phyloP scores from a whole-genome alignment of 2,113 vertebrate species.

The Ovibos moschatus region DNA sequence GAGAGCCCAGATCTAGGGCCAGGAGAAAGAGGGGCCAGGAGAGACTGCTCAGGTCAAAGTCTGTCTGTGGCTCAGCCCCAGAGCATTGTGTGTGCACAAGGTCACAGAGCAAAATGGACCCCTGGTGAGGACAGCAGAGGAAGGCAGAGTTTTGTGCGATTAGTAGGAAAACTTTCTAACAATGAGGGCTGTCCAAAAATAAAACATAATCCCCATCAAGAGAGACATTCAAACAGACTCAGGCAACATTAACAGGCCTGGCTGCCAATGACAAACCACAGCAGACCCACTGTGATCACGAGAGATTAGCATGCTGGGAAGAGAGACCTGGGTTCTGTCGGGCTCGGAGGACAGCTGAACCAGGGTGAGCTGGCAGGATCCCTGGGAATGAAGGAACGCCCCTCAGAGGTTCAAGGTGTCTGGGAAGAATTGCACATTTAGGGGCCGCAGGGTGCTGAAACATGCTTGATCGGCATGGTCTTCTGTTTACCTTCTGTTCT shows the following conservation, averaged over 20 bases:
- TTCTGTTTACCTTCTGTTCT: neutral
- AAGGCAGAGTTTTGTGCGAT: neutral
- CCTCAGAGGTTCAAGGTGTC: neutral
- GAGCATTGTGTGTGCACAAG: fast-evolving
- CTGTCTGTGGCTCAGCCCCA: no score
- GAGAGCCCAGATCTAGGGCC: neutral
- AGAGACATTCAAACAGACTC: neutral
- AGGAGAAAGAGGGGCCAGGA: neutral
- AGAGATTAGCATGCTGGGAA: neutral
- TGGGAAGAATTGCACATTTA: fast-evolving
- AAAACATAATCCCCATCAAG: neutral
- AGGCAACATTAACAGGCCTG: fast-evolving
- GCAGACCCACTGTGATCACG: fast-evolving
- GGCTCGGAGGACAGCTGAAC: neutral
- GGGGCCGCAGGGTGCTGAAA: neutral
- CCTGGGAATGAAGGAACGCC: fast-evolving
- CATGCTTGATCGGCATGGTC: fast-evolving
- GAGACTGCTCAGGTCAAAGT: fast-evolving
- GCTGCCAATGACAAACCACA: fast-evolving
- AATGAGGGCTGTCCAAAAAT: neutral
- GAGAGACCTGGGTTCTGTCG: no score
- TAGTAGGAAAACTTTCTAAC: neutral
- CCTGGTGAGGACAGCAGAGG: fast-evolving
- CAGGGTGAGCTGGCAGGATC: neutral
- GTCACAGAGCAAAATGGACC: neutral